These are phyloP conservation scores for Amphiprion clarkii DNA, from an alignment of 2,797 vertebrate genomes.

Conservation along the genomic window DNA sequence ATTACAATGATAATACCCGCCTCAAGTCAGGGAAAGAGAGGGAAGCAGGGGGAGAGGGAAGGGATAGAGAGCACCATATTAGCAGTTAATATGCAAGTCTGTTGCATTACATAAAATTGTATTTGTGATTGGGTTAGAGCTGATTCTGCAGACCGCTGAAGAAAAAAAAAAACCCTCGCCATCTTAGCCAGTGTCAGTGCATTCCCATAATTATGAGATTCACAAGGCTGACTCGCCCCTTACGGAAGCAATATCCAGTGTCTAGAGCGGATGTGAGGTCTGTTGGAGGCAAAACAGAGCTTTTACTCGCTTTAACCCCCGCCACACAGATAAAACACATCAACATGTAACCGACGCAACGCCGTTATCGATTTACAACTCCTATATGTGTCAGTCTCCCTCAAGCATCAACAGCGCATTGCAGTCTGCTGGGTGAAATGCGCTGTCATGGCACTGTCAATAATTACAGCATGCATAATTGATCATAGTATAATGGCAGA, in stretches of 20 bases:
- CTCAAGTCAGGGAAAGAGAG: slow-evolving; percentile 67
- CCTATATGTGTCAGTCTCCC: slow-evolving; percentile 59
- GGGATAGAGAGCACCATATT: slow-evolving; percentile 63
- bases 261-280: slow-evolving; percentile 46
- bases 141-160: slow-evolving; percentile 45
- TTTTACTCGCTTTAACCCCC: slow-evolving; percentile 34
- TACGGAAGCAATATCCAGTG: slow-evolving; percentile 27
- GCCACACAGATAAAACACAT: slow-evolving; percentile 43
- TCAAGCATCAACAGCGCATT: slow-evolving; percentile 74
- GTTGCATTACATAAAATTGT: slow-evolving; percentile 69
- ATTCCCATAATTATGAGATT: slow-evolving; percentile 48
- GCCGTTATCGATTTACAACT: slow-evolving; percentile 54
- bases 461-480: slow-evolving; percentile 83
- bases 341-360: slow-evolving; percentile 42
- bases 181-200: slow-evolving; percentile 20
- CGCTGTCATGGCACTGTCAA: slow-evolving; percentile 74
- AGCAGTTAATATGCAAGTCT: slow-evolving; percentile 73
- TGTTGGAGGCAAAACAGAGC: slow-evolving; percentile 51
- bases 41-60: slow-evolving; percentile 39
- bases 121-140: slow-evolving; percentile 66
- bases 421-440: slow-evolving; percentile 73
- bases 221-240: slow-evolving; percentile 22
- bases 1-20: slow-evolving; percentile 81
- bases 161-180: slow-evolving; percentile 28
- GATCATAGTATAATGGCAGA: slow-evolving; percentile 65